phyloP scores from a whole-genome alignment of 2,797 vertebrate genomes.

The Oreochromis grahami region DNA sequence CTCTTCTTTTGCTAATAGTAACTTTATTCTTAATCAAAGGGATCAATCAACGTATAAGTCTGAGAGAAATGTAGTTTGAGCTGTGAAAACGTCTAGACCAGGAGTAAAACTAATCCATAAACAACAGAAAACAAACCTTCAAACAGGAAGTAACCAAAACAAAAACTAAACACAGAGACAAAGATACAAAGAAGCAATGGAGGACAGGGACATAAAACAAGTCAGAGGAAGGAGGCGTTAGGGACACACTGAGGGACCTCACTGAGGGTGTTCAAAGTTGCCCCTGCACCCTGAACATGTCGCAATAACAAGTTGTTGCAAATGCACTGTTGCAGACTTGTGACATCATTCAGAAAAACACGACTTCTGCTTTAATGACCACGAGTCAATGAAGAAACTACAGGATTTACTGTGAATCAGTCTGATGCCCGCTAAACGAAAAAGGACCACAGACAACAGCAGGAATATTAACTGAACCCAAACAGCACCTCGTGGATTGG shows the following conservation, averaged over 20 bases:
- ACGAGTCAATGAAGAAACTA: neutral
- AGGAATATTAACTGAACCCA: neutral
- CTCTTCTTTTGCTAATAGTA: neutral
- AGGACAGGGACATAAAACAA: neutral
- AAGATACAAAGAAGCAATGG: neutral
- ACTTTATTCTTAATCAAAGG: neutral
- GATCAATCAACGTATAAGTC: neutral
- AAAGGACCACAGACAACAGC: neutral
- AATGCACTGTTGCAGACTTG: neutral
- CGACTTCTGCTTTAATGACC: neutral
- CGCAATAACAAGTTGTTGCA: neutral
- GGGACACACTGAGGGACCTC: neutral
- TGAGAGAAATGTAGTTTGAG: neutral
- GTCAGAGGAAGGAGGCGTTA: neutral
- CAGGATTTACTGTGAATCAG: neutral
- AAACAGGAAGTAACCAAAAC: neutral
- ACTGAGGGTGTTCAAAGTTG: neutral
- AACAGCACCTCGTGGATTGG: constrained; percentile 72
- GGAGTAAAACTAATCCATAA: neutral
- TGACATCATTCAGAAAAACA: neutral
- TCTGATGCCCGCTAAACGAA: neutral
- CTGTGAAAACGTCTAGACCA: neutral
- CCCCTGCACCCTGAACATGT: rapidly evolving
- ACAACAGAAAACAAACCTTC: neutral
- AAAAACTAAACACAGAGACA: neutral